Evolutionary conservation across 2,797 vertebrate species (phyloP), one percentile per base, ranked within the genome.

Genomic region (Pogoniulus pusillus): DNA sequence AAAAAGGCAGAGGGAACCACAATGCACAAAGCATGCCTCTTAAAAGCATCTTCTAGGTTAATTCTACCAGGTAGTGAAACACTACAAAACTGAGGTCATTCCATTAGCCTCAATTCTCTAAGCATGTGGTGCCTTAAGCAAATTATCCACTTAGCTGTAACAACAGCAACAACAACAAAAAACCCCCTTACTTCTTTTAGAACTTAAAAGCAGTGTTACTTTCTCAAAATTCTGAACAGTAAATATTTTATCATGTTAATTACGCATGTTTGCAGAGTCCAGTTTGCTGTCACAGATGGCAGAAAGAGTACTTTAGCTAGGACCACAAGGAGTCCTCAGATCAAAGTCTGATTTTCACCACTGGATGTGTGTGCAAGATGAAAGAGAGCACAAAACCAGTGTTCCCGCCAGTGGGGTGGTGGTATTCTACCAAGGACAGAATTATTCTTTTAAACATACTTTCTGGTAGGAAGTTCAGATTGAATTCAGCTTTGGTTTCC

Each of bases 131-230:
- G 87, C 94, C 89, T 84, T 87, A 69, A 96, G 91, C 92, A 80
- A 94, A 95, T 95, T 91, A 93, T 81, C 84, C 82, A 94, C 93
- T 95, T 96, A 91, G 81, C 34, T 71, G 30, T 76, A 91, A 85
- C 43, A 87, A 80, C 32, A 72, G 79, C 49, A 81, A 75, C 32
- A 81, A 75, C 32, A 72, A 82, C 41, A 81, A 72, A 14, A 49
- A 57, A 82, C 37, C 39, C 12, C 39, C 53, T 17, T 57, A 62
- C 49, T 85, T 94, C 39, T 85, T 82, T 82, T n/a, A 78, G 16
- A 93, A 26, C 39, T 64, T 58, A 89, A 88, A 81, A 64, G 8
- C 57, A 57, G 19, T 12, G 22, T 51, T 82, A 83, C n/a, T 74
- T 93, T 47, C 69, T 90, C 77, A 79, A 93, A 72, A 43, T 87